Evolutionary conservation across 2,797 vertebrate genomes (phyloP), one percentile per base, ranked within the genome.

Genomic region (Hirundo rustica): DNA sequence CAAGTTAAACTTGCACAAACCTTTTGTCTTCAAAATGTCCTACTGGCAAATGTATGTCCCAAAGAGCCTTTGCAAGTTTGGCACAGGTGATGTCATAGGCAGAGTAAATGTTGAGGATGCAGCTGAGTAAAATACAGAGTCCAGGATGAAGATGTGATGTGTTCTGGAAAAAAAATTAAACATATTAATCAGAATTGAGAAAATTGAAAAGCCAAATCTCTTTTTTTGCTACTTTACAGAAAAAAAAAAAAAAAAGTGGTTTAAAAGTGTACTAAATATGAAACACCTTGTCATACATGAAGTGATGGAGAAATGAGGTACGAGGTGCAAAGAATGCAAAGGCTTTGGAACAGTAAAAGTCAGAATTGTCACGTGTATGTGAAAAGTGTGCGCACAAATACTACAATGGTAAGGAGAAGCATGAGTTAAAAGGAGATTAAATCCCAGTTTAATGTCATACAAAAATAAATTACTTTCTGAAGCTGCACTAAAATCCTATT

Each of bases 261-360:
- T 92, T 91, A 48, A 32, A 88, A 84, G 55, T 78, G 48, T 20
- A 62, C 14, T 70, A 47, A 79, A 50, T 60, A 55, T n/a, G 55
- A 85, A 86, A 85, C 26, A 13, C 9, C 3, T 62, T 76, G 32
- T 80, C 71, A n/a, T 40, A 25, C 8, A 47, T 54, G 16, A 77
- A 72, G 29, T 58, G 40, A 68, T 26, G 65, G 36, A 50, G 38
- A 86, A 90, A 78, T 48, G 16, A 81, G 36, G 47, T 38, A 29
- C 16, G 20, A 92, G 76, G 29, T 62, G 60, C 55, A 73, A 73
- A 64, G 42, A 86, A 75, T 16, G 40, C 50, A 72, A 91, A 84
- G 36, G 50, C 47, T 86, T 95, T 84, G 76, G 53, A 95, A 86
- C 17, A 88, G 71, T 72, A 79, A 55, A 84, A 55, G 77, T 73